phyloP scores from a whole-genome alignment of 2,113 vertebrate species.

The Platichthys stellatus region DNA sequence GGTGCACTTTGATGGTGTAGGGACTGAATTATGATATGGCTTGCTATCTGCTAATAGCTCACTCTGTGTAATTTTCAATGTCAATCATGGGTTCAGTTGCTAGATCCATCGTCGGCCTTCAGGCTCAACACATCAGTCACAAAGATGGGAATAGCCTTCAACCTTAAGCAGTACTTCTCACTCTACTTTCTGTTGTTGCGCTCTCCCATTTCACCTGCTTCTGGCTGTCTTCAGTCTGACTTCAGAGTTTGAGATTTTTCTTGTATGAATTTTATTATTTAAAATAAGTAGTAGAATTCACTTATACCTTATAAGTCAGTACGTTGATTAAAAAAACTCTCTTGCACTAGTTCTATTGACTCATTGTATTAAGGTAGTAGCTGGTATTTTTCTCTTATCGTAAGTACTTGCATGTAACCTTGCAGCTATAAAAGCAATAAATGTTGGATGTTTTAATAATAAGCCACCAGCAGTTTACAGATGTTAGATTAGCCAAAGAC shows the following conservation, averaged over 20 bases:
- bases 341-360: conserved; percentile 6
- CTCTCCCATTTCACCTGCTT: conserved; percentile 7
- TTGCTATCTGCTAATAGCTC: conserved; percentile 80
- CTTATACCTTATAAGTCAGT: neutral
- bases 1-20: conserved; percentile 75
- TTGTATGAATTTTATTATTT: neutral
- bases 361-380: neutral
- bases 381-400: neutral
- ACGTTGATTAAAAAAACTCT: neutral
- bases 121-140: conserved; percentile 58
- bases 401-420: conserved; percentile 4
- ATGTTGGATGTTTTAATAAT: conserved; percentile 12
- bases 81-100: conserved; percentile 71
- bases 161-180: conserved; percentile 51
- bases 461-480: conserved; percentile 3
- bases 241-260: conserved; percentile 3
- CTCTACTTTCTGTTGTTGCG: conserved; percentile 19
- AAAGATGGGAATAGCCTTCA: conserved; percentile 51
- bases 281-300: conserved; percentile 1
- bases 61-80: conserved; percentile 76
- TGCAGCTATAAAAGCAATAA: neutral
- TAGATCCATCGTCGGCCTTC: conserved; percentile 71
- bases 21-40: conserved; percentile 81
- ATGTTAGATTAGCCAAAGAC: conserved; percentile 7
- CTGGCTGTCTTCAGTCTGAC: neutral